phyloP scores from a whole-genome alignment of 2,888 invertebrate species.

The Octonoba sinensis region DNA sequence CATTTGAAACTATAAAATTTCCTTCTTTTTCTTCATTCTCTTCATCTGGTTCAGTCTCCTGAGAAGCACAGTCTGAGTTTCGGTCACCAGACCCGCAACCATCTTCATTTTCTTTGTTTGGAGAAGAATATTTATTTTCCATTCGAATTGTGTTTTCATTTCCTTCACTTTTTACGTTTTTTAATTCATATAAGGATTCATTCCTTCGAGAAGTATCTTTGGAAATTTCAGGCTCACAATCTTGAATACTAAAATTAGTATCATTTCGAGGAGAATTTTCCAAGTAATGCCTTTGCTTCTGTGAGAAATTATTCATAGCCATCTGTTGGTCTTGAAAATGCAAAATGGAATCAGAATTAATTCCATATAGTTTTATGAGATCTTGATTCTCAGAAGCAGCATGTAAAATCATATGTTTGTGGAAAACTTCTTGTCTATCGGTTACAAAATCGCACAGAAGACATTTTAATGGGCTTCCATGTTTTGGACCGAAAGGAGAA shows the following conservation, averaged over 20 bases:
- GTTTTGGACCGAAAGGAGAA: neutral
- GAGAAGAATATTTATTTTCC: neutral
- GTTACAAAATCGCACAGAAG: conserved; percentile 71
- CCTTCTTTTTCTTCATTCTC: neutral
- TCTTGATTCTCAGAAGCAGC: conserved; percentile 70
- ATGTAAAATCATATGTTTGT: conserved; percentile 71
- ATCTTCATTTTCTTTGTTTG: neutral
- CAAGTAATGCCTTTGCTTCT: neutral
- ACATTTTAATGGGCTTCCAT: conserved; percentile 68
- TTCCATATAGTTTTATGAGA: conserved; percentile 69
- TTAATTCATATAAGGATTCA: neutral
- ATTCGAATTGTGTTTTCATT: neutral
- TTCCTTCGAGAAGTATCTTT: neutral
- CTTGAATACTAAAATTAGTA: neutral
- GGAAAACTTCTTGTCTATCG: conserved; percentile 69
- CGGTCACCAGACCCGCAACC: neutral
- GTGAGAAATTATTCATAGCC: neutral
- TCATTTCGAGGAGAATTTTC: neutral
- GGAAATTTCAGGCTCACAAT: neutral
- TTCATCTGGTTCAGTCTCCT: neutral
- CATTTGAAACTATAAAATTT: too few species aligned
- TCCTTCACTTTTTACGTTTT: conserved; percentile 6
- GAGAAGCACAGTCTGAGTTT: neutral
- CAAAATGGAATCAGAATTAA: conserved; percentile 68
- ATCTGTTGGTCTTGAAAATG: conserved; percentile 52